Base-by-base conservation (phyloP, 2,113 vertebrate species). In the Hemiprocne comata region DNA sequence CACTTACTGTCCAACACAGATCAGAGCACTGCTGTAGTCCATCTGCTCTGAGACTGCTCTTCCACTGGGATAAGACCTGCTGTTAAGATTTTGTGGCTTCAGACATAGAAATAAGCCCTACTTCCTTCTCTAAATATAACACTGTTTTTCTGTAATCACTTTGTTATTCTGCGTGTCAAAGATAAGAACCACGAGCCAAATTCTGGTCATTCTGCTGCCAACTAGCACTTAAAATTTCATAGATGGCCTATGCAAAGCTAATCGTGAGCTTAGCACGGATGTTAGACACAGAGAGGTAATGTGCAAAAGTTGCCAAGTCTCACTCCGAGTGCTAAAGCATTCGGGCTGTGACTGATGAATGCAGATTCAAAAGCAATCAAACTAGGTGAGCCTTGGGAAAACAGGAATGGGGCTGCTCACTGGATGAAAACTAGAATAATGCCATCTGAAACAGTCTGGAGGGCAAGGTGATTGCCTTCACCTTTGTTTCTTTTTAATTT, bases 161-260 rank as follows among this genome's bases (percentile, higher is more conserved):
- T 89, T 0, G 48, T 60, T 69, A 94, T 92, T 96, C 55, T 94
- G 95, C 54, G 85, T 69, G 94, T 93, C 80, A 85, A 82, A 95
- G 96, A 97, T 91, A 96, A 96, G 78, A 96, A 51, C 72, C 50
- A 36, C 2, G 2, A 89, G 91, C 93, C 93, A 96, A 96, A 80
- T 93, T 95, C 75, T 71, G 90, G 90, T 74, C 62, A 91, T 58
- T 40, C 23, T 86, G 34, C 69, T 96, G 96, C 94, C 97, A 97
- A 31, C 55, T 65, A 91, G 91, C 77, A 85, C 57, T 95, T 94
- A 73, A 79, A 90, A 73, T 96, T 95, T 92, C 95, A 81, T 71
- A 93, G 91, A 65, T 57, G 83, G 95, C 46, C 87, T 91, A 61
- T 80, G 91, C 93, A 33, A 89, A 53, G 72, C 71, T 95, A 97